Base-by-base conservation (phyloP, 2,888 invertebrate species). In the Lasius platythorax region DNA sequence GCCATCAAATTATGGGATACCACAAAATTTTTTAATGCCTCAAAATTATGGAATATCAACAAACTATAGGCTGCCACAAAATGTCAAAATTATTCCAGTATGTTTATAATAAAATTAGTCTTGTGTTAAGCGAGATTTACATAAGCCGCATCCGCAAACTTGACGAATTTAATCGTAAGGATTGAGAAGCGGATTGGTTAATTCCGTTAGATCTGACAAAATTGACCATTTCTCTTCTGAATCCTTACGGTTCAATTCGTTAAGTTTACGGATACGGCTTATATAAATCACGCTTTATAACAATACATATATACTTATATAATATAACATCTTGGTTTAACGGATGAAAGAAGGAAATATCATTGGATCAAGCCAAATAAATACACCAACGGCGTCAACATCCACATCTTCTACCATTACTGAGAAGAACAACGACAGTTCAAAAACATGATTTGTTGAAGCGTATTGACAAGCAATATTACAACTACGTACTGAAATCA, bases 251-350 rank as follows among this genome's bases (percentile, higher is more conserved):
- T 50, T 70, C n/a, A 50, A 70, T 33, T 70, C n/a, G n/a, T 50
- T 50, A 70, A 70, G 6, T 50, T 70, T 70, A 33, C 30, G n/a
- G 23, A 73, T 73, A 73, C 23, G 15, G 37, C 37, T 58, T 58
- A 73, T 73, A 58, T 73, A 73, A 37, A 73, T 56, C 37, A 56
- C 40, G 5, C 18, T 73, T 56, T 23, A 73, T 37, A 74, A 3
- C 15, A 15, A 72, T 53, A 72, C 12, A 56, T 56, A 72, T 72
- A 56, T 56, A 72, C 23, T 56, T 56, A 72, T 18, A 70, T 73
- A 56, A 73, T 30, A 73, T 74, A 61, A 74, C 8, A 74, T 74
- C 74, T 61, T 28, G 40, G 5, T n/a, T 61, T 74, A 61, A 74
- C 12, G 61, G 61, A 61, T 74, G 12, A 72, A 72, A 56, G 15